Conservation (phyloP, 2,888 invertebrate species). For the Autographa gamma region DNA sequence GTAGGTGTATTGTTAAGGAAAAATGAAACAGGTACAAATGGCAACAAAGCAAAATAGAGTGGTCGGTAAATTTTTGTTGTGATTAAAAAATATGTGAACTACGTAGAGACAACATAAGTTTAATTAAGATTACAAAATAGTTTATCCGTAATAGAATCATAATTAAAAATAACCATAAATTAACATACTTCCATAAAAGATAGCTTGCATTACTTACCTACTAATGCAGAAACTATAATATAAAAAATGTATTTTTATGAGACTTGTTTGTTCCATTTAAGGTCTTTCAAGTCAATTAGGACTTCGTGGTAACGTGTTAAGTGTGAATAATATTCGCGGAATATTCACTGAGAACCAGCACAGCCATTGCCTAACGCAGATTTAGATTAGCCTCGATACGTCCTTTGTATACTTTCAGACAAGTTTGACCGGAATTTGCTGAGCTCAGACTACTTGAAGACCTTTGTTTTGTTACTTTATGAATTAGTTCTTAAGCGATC, state of each 20-base stretch:
- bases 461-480: neutral
- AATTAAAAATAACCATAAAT: too few relatives aligned
- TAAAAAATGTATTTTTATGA: neutral
- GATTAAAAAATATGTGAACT: too few relatives aligned
- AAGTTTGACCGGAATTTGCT: neutral
- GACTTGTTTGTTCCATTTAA: neutral
- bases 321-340: neutral
- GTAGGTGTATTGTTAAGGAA: neutral
- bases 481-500: neutral
- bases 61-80: too few relatives aligned
- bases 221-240: too few relatives aligned
- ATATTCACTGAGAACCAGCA: neutral
- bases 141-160: too few relatives aligned
- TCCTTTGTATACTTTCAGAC: neutral
- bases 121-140: too few relatives aligned
- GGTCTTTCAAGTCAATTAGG: neutral
- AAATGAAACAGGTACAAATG: too few relatives aligned
- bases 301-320: neutral
- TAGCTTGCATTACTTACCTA: too few relatives aligned
- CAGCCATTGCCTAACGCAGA: neutral
- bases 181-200: too few relatives aligned
- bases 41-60: too few relatives aligned
- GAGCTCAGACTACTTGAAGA: neutral
- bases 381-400: conserved; percentile 1
- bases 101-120: too few relatives aligned